phyloP scores from a whole-genome alignment of 2,797 vertebrate genomes.

The Fistularia tabacaria region DNA sequence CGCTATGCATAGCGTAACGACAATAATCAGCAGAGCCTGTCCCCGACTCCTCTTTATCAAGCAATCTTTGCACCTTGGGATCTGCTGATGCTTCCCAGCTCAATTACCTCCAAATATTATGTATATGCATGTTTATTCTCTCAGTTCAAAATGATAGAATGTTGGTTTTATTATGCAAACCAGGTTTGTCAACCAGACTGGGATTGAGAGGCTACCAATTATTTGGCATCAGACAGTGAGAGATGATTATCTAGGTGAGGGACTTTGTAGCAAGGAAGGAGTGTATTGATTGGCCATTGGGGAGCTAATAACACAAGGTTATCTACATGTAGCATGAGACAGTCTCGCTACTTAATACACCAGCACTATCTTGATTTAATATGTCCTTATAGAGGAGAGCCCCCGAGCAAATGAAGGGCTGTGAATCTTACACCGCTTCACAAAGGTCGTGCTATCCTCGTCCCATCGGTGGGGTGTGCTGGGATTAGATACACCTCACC shows the following conservation, averaged over 20 bases:
- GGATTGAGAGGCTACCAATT: constrained; percentile 80
- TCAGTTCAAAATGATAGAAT: constrained; percentile 55
- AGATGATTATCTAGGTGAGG: constrained; percentile 80
- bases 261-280: constrained; percentile 75
- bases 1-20: constrained; percentile 49
- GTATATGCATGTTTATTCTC: constrained; percentile 63
- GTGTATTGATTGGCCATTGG: constrained; percentile 82
- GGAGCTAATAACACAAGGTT: constrained; percentile 84
- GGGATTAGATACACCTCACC: neutral
- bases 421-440: constrained; percentile 38
- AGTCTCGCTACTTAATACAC: constrained; percentile 67
- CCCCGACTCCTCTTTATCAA: constrained; percentile 48
- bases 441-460: constrained; percentile 61
- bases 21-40: constrained; percentile 43
- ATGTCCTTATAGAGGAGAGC: constrained; percentile 56
- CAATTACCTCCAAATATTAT: constrained; percentile 68
- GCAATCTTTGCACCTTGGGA: constrained; percentile 50
- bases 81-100: constrained; percentile 54
- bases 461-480: constrained; percentile 21
- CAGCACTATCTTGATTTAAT: constrained; percentile 75
- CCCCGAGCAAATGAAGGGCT: constrained; percentile 30
- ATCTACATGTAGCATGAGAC: constrained; percentile 81
- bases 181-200: constrained; percentile 71
- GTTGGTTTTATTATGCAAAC: constrained; percentile 78
- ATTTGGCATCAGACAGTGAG: constrained; percentile 69